Conservation (phyloP, 2,888 invertebrate species). For the Steromphala cineraria region DNA sequence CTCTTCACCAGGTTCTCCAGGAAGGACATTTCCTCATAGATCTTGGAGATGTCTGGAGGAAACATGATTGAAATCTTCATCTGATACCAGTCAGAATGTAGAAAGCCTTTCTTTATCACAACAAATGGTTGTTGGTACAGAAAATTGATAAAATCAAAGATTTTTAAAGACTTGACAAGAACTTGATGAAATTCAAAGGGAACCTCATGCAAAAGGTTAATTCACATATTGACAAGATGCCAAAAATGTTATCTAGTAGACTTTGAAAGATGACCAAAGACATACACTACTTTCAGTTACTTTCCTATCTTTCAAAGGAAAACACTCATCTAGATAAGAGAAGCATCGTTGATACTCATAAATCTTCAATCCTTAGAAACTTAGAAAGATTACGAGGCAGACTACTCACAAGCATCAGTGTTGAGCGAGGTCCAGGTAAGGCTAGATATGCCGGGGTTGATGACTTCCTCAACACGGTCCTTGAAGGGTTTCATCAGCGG, state of each 20-base stretch:
- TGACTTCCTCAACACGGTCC: constrained; percentile 87
- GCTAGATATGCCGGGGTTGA: constrained; percentile 87
- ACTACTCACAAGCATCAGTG: constrained; percentile 83
- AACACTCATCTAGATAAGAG: too few relatives aligned
- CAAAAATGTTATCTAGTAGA: too few relatives aligned
- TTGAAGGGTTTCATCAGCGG: constrained; percentile 92
- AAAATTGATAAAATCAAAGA: too few relatives aligned
- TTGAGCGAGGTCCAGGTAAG: constrained; percentile 87
- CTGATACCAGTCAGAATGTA: too few relatives aligned
- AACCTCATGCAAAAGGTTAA: too few relatives aligned
- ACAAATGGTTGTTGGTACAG: too few relatives aligned
- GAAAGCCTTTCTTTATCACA: too few relatives aligned
- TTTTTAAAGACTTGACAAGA: too few relatives aligned
- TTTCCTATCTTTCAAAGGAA: too few relatives aligned
- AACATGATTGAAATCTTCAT: constrained; percentile 18
- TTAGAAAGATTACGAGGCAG: background rate
- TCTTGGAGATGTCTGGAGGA: constrained; percentile 65
- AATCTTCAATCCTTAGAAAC: background rate
- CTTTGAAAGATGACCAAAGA: too few relatives aligned
- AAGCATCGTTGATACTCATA: background rate
- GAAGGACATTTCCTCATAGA: constrained; percentile 66
- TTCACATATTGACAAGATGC: background rate
- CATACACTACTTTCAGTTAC: too few relatives aligned
- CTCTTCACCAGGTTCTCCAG: constrained; percentile 76
- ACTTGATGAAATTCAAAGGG: too few relatives aligned